Percentiles rank a stretch among this genome's conserved stretches.
phyloP scores from a whole-genome alignment of 37 sponge, comb jelly and placozoan genomes.

The Halisarca cf. caerulea region DNA sequence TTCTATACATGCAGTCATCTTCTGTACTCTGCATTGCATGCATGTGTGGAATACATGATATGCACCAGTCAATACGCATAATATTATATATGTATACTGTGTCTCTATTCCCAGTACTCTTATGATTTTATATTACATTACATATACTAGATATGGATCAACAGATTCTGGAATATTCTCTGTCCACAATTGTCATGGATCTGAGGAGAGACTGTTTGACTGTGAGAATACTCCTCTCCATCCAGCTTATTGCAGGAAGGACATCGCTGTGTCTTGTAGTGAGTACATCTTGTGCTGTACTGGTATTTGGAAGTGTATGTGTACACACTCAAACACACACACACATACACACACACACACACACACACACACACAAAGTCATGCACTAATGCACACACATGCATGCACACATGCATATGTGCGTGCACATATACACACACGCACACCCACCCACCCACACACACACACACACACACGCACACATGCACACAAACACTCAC shows the following conservation, averaged over 20 bases:
- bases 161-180: too few species aligned
- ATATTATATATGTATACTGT: background rate
- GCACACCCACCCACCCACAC: background rate
- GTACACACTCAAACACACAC: background rate
- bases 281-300: background rate
- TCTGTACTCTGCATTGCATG: too few species aligned
- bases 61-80: background rate
- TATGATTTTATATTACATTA: too few species aligned
- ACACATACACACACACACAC: background rate
- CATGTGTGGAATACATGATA: background rate
- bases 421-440: background rate
- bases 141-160: too few species aligned
- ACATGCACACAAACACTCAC: background rate
- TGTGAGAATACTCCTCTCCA: background rate
- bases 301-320: background rate
- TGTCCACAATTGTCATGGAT: background rate
- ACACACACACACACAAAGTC: constrained; percentile 34
- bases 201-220: background rate
- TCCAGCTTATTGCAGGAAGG: background rate
- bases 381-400: constrained; percentile 13
- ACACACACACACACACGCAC: background rate
- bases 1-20: too few species aligned
- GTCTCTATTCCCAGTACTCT: too few species aligned
- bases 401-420: background rate
- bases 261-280: background rate